These are phyloP conservation scores for Brachionichthys hirsutus DNA, from an alignment of 2,113 vertebrate genomes.

Conservation along the genomic window DNA sequence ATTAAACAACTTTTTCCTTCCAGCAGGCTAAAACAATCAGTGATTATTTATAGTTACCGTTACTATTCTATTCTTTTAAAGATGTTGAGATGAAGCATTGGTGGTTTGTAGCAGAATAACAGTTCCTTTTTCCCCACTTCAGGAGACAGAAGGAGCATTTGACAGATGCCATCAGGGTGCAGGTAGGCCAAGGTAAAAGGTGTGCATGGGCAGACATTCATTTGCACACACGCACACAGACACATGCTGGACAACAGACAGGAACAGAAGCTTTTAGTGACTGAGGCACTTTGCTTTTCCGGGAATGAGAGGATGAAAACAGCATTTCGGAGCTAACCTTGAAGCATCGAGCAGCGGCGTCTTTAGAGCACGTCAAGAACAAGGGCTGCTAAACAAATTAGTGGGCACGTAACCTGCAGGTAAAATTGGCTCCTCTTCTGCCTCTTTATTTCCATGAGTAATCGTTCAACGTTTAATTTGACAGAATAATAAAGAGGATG, in stretches of 20 bases:
- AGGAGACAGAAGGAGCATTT: constrained; percentile 41
- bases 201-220: neutral
- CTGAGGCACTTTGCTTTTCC: constrained; percentile 47
- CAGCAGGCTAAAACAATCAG: no score
- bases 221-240: neutral
- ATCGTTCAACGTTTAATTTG: constrained; percentile 64
- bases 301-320: constrained; percentile 60
- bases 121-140: constrained; percentile 45
- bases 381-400: constrained; percentile 71
- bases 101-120: constrained; percentile 34
- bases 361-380: constrained; percentile 54
- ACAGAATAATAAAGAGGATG: constrained; percentile 66
- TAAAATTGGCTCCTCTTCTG: constrained; percentile 64
- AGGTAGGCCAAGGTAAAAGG: neutral
- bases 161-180: constrained; percentile 17
- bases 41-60: no score
- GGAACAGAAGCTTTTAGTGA: constrained; percentile 61
- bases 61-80: no score
- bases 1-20: no score
- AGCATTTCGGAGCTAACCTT: constrained; percentile 72
- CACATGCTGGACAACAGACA: constrained; percentile 22
- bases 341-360: constrained; percentile 62
- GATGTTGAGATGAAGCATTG: no score
- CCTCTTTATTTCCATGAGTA: constrained; percentile 68
- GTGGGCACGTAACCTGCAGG: constrained; percentile 59